Base-by-base conservation (phyloP, 2,797 vertebrate species). In the Xenentodon cancila region DNA sequence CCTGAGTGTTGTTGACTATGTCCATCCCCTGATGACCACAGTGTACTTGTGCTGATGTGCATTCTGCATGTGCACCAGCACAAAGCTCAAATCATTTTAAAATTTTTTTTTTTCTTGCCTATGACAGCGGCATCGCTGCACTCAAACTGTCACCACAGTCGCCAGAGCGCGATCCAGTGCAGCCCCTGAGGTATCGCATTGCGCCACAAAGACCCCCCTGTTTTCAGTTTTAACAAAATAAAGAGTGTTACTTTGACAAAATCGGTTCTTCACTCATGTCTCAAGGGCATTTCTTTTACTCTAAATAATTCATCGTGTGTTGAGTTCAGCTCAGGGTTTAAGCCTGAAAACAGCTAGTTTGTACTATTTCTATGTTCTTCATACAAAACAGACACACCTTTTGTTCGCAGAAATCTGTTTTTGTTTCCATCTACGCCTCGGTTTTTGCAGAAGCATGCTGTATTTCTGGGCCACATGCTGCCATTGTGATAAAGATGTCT, bases 151-250 rank as follows among this genome's bases (percentile, higher is more conserved):
- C 25, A 3, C 25, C 25, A 25, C 25, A 25, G 25, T 25, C 25
- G 5, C 25, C 25, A 25, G 25, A 25, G 25, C 25, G 3, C 25
- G 5, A 5, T 3, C 25, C 25, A 25, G 25, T 25, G 25, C 25
- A 25, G 25, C 25, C 25, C 25, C 30, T 45, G 52, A 54, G 52
- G 59, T 50, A 25, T 69, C 66, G 59, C 45, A 40, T 63, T 71
- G 34, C 22, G n/a, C 16, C n/a, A 20, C 11, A 37, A 48, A 68
- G 45, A 12, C 34, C 17, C 18, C 27, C 25, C 5, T 11, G 40
- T 71, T 55, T 59, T 84, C 67, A 88, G 82, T 75, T 68, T 55
- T 68, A 73, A 80, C 69, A 40, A 82, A 80, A 87, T 87, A 44
- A 70, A 53, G n/a, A 0, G 47, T 53, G 75, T 76, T 73, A 16